These are phyloP conservation scores for Smutsia temminckii DNA, from an alignment of 2,797 vertebrate species.

Conservation along the genomic window DNA sequence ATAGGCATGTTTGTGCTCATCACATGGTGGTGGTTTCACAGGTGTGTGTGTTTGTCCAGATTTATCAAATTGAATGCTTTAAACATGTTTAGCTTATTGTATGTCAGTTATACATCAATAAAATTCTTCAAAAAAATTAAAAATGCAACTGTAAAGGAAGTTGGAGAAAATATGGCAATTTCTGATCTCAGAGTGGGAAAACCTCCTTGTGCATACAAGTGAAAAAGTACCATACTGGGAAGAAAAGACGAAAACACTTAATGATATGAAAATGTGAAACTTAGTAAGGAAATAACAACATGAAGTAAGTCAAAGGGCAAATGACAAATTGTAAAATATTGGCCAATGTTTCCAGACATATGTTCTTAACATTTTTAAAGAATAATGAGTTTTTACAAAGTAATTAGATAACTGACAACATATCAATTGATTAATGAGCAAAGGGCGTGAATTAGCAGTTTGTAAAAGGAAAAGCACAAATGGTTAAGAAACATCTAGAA, in stretches of 20 bases:
- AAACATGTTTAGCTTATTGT: not conserved
- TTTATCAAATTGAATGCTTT: not conserved
- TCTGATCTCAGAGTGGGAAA: not conserved
- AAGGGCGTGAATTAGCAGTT: not conserved
- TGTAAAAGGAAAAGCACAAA: not conserved
- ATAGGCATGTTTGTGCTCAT: not conserved
- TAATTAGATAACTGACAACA: not conserved
- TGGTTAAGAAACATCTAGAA: not conserved
- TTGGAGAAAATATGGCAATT: not conserved
- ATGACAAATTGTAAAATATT: not conserved
- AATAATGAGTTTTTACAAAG: not conserved
- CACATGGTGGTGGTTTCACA: not conserved
- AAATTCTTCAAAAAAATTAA: not conserved
- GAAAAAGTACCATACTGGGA: not conserved
- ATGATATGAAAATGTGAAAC: not conserved
- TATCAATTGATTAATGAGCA: not conserved
- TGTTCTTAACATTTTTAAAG: not conserved
- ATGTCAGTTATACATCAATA: not conserved
- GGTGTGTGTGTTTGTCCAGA: not conserved
- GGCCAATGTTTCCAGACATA: not conserved
- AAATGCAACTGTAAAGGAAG: not conserved
- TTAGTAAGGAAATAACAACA: not conserved
- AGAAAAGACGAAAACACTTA: not conserved
- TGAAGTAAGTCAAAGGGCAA: not conserved
- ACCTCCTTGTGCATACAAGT: not conserved